Evolutionary conservation across 2,113 vertebrate species (phyloP).

Genomic region (Mastomys coucha): DNA sequence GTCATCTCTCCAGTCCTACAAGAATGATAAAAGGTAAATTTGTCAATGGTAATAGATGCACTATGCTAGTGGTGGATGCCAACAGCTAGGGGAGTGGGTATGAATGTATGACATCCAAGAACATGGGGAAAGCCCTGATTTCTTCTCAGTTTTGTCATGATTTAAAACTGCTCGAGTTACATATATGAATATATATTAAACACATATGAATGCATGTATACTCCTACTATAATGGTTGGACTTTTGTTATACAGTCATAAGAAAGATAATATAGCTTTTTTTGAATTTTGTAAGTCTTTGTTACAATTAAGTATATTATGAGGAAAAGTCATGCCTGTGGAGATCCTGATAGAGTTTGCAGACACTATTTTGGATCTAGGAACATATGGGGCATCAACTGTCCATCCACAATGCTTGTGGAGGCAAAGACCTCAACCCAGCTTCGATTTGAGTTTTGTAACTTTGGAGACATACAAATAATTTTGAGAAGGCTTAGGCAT

Average conservation of each 20-base stretch:
- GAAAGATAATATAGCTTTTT: slow-evolving; percentile 15
- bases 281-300: background rate
- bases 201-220: background rate
- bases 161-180: background rate
- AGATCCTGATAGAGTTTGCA: background rate
- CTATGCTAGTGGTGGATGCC: background rate
- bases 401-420: background rate
- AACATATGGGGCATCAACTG: background rate
- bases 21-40: background rate
- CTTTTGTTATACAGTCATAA: background rate
- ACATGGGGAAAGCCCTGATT: background rate
- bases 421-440: background rate
- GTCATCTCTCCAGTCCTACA: background rate
- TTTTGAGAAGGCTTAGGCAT: slow-evolving; percentile 42
- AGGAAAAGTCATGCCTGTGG: background rate
- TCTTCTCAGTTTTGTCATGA: background rate
- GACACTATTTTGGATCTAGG: background rate
- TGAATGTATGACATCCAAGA: accelerated
- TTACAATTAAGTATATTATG: background rate
- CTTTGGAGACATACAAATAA: slow-evolving; percentile 50
- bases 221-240: background rate
- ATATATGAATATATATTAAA: background rate
- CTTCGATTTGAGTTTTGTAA: background rate
- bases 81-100: background rate
- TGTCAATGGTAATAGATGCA: background rate